These are phyloP conservation scores for Microtus pennsylvanicus DNA, from an alignment of 2,113 vertebrate genomes.

Conservation along the genomic window DNA sequence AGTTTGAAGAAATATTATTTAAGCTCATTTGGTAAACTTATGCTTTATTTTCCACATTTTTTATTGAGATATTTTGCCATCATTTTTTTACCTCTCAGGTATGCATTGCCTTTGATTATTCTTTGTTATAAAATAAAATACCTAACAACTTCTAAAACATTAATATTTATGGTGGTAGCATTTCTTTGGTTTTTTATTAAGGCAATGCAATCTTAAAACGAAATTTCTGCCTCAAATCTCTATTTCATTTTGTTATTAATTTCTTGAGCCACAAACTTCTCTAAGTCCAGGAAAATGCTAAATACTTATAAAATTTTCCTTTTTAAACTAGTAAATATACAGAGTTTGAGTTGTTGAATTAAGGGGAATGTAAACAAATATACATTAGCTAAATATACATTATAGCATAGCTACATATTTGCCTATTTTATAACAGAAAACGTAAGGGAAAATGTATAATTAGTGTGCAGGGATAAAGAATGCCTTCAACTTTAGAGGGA, in stretches of 20 bases:
- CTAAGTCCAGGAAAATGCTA: neutral
- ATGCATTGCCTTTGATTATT: neutral
- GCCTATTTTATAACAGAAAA: no score
- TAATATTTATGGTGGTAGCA: neutral
- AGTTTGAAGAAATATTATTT: neutral
- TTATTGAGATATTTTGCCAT: conserved; percentile 15
- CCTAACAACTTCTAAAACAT: neutral
- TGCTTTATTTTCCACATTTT: neutral
- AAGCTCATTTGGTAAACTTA: conserved; percentile 10
- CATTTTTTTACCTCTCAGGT: neutral
- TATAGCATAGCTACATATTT: no score
- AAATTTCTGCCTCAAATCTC: neutral
- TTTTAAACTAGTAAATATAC: no score
- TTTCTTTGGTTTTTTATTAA: neutral
- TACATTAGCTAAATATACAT: no score
- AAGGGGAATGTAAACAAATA: no score
- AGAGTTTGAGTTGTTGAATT: no score
- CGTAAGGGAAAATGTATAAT: no score
- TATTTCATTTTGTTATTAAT: conserved; percentile 24
- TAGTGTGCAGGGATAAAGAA: no score
- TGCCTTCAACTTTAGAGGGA: neutral
- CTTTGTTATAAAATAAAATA: conserved; percentile 46
- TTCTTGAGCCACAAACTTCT: conserved; percentile 22
- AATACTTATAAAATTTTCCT: no score
- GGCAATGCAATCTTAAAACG: no score